Percentiles rank a stretch among this genome's conserved stretches.
Evolutionary conservation across 2,888 invertebrate genomes (phyloP).

Genomic region (Poecilus cupreus): DNA sequence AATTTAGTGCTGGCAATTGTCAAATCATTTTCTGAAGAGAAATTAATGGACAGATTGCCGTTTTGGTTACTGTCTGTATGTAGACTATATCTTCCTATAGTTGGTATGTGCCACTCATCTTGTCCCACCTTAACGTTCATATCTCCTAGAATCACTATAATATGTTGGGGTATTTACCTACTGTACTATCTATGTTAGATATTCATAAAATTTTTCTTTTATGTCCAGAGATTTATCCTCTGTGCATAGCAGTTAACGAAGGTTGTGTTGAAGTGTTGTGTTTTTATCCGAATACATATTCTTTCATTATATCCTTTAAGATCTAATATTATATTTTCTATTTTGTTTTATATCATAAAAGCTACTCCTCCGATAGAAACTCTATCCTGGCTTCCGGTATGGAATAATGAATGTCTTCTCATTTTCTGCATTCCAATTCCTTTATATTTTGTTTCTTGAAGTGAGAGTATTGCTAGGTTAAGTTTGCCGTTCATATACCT

Average conservation of each 20-base stretch:
- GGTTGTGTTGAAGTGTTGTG: not conserved
- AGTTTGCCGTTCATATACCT: no score
- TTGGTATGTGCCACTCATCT: constrained; percentile 46
- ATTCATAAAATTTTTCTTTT: constrained; percentile 58
- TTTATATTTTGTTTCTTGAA: not conserved
- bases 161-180: constrained; percentile 36
- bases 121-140: constrained; percentile 56
- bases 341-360: not conserved
- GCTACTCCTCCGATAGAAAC: not conserved
- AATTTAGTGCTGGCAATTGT: constrained; percentile 42
- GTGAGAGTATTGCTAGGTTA: not conserved
- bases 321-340: not conserved
- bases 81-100: constrained; percentile 50
- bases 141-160: constrained; percentile 58
- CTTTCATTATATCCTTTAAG: constrained; percentile 7
- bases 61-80: constrained; percentile 44
- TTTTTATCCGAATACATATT: not conserved
- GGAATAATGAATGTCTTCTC: constrained; percentile 2
- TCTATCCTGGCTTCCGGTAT: not conserved
- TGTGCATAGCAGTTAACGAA: constrained; percentile 59
- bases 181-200: constrained; percentile 42
- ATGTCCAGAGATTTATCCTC: constrained; percentile 52
- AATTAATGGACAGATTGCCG: constrained; percentile 41
- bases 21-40: constrained; percentile 37
- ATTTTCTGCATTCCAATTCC: not conserved